Percentiles rank a stretch among this genome's conserved stretches.
Evolutionary conservation across 2,888 invertebrate species (phyloP).

Genomic region (Exephanes ischioxanthus): DNA sequence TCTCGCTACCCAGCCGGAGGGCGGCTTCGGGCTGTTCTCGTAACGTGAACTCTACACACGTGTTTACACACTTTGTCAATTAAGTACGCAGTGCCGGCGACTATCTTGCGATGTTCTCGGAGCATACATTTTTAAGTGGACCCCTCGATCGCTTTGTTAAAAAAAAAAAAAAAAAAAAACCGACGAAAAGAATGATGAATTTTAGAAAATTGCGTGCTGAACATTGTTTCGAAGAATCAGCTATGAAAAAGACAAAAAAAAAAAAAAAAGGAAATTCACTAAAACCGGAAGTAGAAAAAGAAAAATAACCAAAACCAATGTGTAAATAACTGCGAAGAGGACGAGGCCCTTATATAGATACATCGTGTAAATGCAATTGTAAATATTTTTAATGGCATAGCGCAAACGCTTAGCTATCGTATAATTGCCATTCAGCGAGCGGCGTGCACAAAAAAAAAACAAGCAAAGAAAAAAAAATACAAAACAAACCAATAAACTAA

Average conservation of each 20-base stretch:
- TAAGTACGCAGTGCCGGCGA: slow-evolving; percentile 49
- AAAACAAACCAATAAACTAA: slow-evolving; percentile 42
- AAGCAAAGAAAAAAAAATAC: slow-evolving; percentile 16
- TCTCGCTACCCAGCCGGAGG: slow-evolving; percentile 15
- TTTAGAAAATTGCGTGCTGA: slow-evolving; percentile 19
- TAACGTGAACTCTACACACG: slow-evolving; percentile 41
- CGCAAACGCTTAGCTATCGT: slow-evolving; percentile 72
- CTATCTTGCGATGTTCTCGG: slow-evolving; percentile 7
- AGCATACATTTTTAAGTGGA: slow-evolving; percentile 35
- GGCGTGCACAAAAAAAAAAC: slow-evolving; percentile 75
- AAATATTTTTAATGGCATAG: slow-evolving; percentile 73
- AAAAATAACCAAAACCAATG: slow-evolving; percentile 42
- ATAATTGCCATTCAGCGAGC: slow-evolving; percentile 76
- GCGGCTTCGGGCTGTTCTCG: slow-evolving; percentile 36
- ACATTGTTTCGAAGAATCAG: slow-evolving; percentile 7
- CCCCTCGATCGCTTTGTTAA: slow-evolving; percentile 42
- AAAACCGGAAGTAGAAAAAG: slow-evolving; percentile 3
- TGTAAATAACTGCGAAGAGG: slow-evolving; percentile 61
- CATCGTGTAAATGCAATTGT: slow-evolving; percentile 71
- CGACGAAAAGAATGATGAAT: slow-evolving; percentile 6
- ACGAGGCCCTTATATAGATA: slow-evolving; percentile 40
- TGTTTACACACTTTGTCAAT: slow-evolving; percentile 65
- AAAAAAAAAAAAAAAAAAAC: neutral
- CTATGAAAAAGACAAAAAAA: neutral
- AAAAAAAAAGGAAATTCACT: slow-evolving; percentile 13